A percentile compares a stretch with the other conserved stretches of the same genome.
These are phyloP conservation scores for Drosophila paranaensis DNA, from an alignment of 2,888 invertebrate species.

Conservation along the genomic window DNA sequence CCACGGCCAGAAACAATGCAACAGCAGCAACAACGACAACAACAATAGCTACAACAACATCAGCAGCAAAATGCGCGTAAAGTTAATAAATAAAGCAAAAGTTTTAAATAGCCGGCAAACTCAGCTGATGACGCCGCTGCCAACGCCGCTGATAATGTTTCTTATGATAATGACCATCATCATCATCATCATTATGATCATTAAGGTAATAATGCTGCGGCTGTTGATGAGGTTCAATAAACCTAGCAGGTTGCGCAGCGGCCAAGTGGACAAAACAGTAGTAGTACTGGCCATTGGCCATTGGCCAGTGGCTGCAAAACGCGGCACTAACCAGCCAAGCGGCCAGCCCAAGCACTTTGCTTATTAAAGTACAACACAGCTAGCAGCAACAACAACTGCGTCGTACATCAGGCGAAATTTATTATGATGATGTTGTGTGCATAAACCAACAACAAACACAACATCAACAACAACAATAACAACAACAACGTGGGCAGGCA, in stretches of 20 bases:
- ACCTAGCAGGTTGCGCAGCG: slow-evolving; percentile 62
- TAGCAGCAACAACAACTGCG: too few species aligned
- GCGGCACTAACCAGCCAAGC: slow-evolving; percentile 64
- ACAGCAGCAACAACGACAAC: slow-evolving; percentile 4
- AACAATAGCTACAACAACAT: neutral
- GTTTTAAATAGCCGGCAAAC: slow-evolving; percentile 57
- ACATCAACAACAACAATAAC: slow-evolving; percentile 11
- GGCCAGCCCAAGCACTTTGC: slow-evolving; percentile 79
- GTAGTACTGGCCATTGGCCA: slow-evolving; percentile 57
- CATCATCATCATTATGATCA: slow-evolving; percentile 10
- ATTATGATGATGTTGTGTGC: slow-evolving; percentile 78
- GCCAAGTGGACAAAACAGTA: slow-evolving; percentile 64
- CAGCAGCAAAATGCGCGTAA: slow-evolving; percentile 32
- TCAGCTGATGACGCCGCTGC: slow-evolving; percentile 51
- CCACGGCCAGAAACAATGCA: slow-evolving; percentile 50
- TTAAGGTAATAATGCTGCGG: slow-evolving; percentile 10
- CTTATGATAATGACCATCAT: slow-evolving; percentile 9
- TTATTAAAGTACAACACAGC: slow-evolving; percentile 79
- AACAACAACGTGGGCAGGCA: slow-evolving; percentile 52
- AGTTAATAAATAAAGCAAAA: slow-evolving; percentile 66
- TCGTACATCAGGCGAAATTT: slow-evolving; percentile 75
- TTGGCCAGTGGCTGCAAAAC: slow-evolving; percentile 35
- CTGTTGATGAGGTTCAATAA: slow-evolving; percentile 61
- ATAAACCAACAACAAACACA: slow-evolving; percentile 47
- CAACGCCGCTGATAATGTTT: slow-evolving; percentile 29